Evolutionary conservation across 23 tunicate genomes (phyloP).

Genomic region (Styela clava): DNA sequence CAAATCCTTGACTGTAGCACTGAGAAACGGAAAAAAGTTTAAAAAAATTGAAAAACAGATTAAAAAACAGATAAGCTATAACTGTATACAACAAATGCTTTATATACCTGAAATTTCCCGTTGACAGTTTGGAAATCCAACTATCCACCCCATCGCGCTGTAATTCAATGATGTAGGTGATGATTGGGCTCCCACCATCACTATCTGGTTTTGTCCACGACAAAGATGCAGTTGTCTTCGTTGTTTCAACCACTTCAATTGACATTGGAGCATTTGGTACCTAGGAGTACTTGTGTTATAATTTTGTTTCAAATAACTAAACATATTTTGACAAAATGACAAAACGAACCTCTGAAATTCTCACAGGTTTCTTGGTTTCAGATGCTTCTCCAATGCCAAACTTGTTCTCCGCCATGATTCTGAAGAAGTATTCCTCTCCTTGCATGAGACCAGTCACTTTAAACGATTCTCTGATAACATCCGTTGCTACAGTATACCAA

Average conservation of each 20-base stretch:
- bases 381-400: slow-evolving; percentile 30
- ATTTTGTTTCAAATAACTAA: neutral
- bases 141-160: slow-evolving; percentile 70
- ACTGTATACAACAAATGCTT: slow-evolving; percentile 10
- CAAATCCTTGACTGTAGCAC: slow-evolving; percentile 44
- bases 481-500: slow-evolving; percentile 16
- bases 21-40: neutral
- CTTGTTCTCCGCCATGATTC: slow-evolving; percentile 37
- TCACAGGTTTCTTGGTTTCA: slow-evolving; percentile 31
- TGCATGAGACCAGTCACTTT: slow-evolving; percentile 43
- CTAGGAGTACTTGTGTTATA: neutral
- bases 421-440: slow-evolving; percentile 37
- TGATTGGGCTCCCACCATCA: slow-evolving; percentile 82
- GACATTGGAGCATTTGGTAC: slow-evolving; percentile 72
- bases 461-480: slow-evolving; percentile 6
- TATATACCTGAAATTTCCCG: slow-evolving; percentile 28
- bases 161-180: slow-evolving; percentile 55
- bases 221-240: slow-evolving; percentile 60
- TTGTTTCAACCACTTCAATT: slow-evolving; percentile 53
- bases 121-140: slow-evolving; percentile 35
- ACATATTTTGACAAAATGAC: neutral
- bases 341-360: slow-evolving; percentile 33
- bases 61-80: no score
- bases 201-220: slow-evolving; percentile 83
- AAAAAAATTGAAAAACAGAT: no score